phyloP scores from a whole-genome alignment of 2,888 invertebrate genomes.

The Hipparchia semele region DNA sequence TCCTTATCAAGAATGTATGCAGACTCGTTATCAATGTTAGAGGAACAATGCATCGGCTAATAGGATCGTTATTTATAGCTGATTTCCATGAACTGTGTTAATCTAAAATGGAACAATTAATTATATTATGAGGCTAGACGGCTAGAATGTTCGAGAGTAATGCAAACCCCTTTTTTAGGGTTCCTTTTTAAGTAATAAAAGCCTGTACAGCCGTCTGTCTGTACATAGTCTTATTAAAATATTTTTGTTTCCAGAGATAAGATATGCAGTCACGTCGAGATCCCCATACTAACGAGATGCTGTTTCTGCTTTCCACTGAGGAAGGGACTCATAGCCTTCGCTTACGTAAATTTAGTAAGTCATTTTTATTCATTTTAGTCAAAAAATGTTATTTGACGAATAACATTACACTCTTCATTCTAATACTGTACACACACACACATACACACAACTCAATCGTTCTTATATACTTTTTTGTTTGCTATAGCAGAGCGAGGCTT shows the following conservation, averaged over 20 bases:
- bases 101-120: neutral
- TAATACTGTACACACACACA: too few relatives aligned
- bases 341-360: constrained; percentile 72
- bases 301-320: constrained; percentile 75
- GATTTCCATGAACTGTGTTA: constrained; percentile 6
- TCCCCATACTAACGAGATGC: constrained; percentile 73
- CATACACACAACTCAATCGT: too few relatives aligned
- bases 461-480: too few relatives aligned
- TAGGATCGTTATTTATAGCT: constrained; percentile 7
- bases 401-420: too few relatives aligned
- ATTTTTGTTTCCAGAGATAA: constrained; percentile 60
- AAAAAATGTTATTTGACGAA: too few relatives aligned
- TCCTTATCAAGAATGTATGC: neutral
- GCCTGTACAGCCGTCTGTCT: too few relatives aligned
- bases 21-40: neutral
- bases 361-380: too few relatives aligned
- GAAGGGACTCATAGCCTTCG: constrained; percentile 71
- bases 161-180: neutral
- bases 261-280: constrained; percentile 68
- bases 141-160: neutral
- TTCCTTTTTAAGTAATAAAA: too few relatives aligned
- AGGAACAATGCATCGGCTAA: constrained; percentile 9
- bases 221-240: neutral
- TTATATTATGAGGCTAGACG: neutral
- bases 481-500: too few relatives aligned